Evolutionary conservation across 2,888 invertebrate species (phyloP).

Genomic region (Cybosia mesomella): DNA sequence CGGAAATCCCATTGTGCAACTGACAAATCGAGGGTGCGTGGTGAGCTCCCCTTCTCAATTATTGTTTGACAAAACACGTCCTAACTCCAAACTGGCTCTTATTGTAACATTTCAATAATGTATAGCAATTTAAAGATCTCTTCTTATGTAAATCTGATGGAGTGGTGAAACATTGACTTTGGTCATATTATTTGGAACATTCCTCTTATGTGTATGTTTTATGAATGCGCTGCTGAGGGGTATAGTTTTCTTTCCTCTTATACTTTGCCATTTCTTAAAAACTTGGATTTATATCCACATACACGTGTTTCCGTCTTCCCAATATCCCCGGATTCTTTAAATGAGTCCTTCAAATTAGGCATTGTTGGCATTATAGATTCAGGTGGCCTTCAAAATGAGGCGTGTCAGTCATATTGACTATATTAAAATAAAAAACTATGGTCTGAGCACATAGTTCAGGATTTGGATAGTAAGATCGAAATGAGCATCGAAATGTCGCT

Average conservation of each 20-base stretch:
- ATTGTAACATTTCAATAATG: not conserved
- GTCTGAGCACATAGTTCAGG: too few relatives aligned
- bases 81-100: constrained; percentile 1
- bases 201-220: not conserved
- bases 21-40: not conserved
- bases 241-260: not conserved
- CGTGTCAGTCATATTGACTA: too few relatives aligned
- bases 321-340: not conserved
- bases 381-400: too few relatives aligned
- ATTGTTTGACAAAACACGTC: not conserved
- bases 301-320: not conserved
- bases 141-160: constrained; percentile 1
- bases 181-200: not conserved
- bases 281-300: not conserved
- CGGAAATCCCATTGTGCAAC: not conserved
- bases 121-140: not conserved
- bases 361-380: too few relatives aligned
- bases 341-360: not conserved
- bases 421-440: too few relatives aligned
- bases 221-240: not conserved
- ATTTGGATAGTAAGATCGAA: too few relatives aligned
- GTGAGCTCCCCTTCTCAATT: not conserved
- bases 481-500: too few relatives aligned
- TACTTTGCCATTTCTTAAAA: not conserved
- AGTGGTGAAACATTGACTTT: constrained; percentile 2